phyloP scores from a whole-genome alignment of 2,113 vertebrate species.

The Donacobius atricapilla region DNA sequence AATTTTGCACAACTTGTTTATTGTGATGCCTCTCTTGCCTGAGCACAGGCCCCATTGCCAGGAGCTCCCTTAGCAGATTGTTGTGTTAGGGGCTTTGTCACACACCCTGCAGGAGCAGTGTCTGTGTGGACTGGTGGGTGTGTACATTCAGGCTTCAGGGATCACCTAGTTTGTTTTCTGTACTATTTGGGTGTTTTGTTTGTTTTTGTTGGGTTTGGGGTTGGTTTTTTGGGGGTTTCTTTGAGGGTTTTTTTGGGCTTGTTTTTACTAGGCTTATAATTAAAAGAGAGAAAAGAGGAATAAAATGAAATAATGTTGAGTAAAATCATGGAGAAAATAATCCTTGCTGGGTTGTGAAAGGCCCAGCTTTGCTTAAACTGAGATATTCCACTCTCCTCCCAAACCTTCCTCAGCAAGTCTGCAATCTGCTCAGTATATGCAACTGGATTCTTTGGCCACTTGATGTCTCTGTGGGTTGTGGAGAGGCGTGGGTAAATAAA shows the following conservation, averaged over 20 bases:
- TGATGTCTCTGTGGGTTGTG: slow-evolving; percentile 36
- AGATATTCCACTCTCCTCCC: not conserved
- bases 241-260: not conserved
- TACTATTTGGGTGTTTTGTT: not conserved
- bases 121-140: fast-evolving
- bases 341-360: not conserved
- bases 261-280: not conserved
- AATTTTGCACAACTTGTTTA: not conserved
- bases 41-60: not conserved
- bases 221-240: not conserved
- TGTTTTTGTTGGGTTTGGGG: too few relatives aligned
- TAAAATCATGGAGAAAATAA: not conserved
- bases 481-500: not conserved
- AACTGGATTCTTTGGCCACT: not conserved
- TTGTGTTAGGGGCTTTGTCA: not conserved
- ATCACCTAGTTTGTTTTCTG: not conserved
- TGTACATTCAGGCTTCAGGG: not conserved
- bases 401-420: not conserved
- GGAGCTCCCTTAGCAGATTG: not conserved
- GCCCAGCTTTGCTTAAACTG: not conserved
- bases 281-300: not conserved
- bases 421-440: not conserved
- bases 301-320: not conserved
- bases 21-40: not conserved
- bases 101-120: not conserved